Evolutionary conservation across 2,113 vertebrate species (phyloP).

Genomic region (Zosterops lateralis): DNA sequence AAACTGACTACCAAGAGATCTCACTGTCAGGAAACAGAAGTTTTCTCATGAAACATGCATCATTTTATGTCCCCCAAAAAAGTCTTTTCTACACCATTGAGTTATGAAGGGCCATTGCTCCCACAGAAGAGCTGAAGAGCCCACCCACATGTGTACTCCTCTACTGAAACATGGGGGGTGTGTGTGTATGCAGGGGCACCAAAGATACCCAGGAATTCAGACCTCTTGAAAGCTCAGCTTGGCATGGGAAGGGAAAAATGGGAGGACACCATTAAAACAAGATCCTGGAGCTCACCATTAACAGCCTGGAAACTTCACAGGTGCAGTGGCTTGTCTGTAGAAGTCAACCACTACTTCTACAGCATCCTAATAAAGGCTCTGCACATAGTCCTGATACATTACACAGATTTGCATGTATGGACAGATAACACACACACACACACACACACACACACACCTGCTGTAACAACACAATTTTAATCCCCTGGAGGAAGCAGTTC

Average conservation of each 20-base stretch:
- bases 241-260: accelerated
- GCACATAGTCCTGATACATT: not conserved
- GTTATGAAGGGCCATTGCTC: not conserved
- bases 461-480: not conserved
- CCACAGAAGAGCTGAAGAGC: not conserved
- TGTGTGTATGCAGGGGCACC: accelerated
- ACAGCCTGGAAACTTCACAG: not conserved
- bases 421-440: not conserved
- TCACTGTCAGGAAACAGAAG: not conserved
- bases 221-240: not conserved
- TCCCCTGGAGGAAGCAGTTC: not conserved
- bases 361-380: not conserved
- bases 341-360: not conserved
- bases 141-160: not conserved
- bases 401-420: not conserved
- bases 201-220: not conserved
- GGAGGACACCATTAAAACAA: not conserved
- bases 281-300: not conserved
- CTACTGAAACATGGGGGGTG: not conserved
- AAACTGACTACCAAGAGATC: not conserved
- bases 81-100: not conserved
- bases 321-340: not conserved
- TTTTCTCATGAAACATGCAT: not conserved
- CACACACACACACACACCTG: not conserved
- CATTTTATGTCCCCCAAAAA: not conserved